phyloP scores from a whole-genome alignment of 37 sponge, comb jelly and placozoan genomes.

The Tethya wilhelma region DNA sequence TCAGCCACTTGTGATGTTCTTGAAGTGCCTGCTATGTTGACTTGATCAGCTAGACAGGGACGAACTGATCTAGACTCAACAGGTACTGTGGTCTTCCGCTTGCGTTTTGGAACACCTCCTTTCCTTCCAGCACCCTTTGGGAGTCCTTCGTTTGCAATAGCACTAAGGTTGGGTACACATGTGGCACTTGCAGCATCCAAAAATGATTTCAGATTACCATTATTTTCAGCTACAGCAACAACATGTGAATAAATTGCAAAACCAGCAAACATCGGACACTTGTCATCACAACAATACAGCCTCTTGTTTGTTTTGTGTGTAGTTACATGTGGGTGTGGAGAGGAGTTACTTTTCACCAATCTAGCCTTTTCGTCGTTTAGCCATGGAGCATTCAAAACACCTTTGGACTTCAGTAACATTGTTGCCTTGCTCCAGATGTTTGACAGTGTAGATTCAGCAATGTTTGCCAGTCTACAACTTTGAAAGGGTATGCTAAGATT shows the following conservation, averaged over 20 bases:
- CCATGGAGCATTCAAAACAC: neutral
- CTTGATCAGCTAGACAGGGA: no score
- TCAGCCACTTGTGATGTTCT: no score
- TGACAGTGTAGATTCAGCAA: neutral
- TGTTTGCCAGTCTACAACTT: neutral
- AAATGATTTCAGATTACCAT: slow-evolving; percentile 1
- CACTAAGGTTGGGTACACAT: neutral
- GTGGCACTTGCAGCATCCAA: neutral
- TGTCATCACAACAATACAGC: slow-evolving; percentile 6
- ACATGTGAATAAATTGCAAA: neutral
- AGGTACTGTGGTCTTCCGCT: neutral
- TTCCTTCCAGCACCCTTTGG: slow-evolving; percentile 3
- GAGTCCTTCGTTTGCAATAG: slow-evolving; percentile 1
- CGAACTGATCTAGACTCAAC: neutral
- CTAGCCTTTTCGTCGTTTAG: neutral
- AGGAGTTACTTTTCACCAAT: neutral
- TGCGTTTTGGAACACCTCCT: slow-evolving; percentile 3
- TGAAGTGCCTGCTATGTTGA: no score
- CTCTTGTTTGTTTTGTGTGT: neutral
- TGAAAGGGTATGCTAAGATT: neutral
- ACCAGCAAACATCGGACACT: neutral
- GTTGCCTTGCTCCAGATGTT: neutral
- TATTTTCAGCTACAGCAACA: neutral
- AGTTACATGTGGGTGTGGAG: neutral
- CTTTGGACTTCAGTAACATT: neutral